A percentile compares a stretch with the other conserved stretches of the same genome.
phyloP scores from a whole-genome alignment of 2,797 vertebrate species.

The Falco columbarius region DNA sequence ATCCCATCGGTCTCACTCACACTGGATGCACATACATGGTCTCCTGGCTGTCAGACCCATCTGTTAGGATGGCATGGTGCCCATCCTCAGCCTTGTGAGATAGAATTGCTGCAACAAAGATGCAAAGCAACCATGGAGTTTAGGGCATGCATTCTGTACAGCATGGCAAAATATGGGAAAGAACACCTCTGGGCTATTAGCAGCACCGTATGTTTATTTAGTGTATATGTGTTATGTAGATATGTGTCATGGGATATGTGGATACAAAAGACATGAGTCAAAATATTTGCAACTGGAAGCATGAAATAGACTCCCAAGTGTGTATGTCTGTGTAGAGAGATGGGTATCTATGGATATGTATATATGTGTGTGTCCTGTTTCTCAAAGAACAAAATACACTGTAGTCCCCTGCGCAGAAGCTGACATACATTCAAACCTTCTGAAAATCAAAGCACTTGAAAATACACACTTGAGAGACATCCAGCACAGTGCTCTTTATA shows the following conservation, averaged over 20 bases:
- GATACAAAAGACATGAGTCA: neutral
- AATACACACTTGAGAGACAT: neutral
- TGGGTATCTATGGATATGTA: accelerated
- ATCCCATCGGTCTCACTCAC: neutral
- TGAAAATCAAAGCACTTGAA: neutral
- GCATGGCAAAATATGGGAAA: neutral
- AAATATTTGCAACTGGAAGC: slow-evolving; percentile 47
- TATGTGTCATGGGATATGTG: neutral
- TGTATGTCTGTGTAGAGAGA: neutral
- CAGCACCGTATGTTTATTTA: neutral
- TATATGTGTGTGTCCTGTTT: neutral
- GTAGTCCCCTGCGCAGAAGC: neutral
- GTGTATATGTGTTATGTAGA: neutral
- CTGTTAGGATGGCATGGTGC: neutral
- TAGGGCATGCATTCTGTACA: neutral
- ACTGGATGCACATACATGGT: neutral
- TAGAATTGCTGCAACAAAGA: neutral
- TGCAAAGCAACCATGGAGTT: neutral
- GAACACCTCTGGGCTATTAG: slow-evolving; percentile 9
- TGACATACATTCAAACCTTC: neutral
- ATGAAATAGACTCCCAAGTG: neutral
- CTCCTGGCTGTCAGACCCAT: slow-evolving; percentile 12
- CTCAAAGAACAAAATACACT: neutral
- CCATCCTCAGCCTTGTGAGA: neutral
- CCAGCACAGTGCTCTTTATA: neutral